Base-by-base conservation (phyloP, 2,888 invertebrate genomes). In the Ophioninae sp. region DNA sequence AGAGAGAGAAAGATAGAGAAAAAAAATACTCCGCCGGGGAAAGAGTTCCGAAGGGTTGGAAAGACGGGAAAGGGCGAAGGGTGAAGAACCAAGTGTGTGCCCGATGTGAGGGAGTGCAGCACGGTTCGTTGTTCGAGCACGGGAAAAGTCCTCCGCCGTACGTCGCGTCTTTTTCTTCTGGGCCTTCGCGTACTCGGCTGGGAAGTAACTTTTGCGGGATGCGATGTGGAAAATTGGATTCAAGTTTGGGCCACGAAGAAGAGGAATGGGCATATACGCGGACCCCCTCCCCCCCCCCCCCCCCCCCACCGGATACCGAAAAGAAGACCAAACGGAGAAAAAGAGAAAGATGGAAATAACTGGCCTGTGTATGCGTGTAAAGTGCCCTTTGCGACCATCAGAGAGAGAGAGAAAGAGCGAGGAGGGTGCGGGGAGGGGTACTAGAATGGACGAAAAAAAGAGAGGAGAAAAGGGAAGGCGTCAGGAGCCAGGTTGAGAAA, bases 161-260 rank as follows among this genome's bases (percentile, higher is more conserved):
- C 10, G 56, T 30, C 72, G 41, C 64, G 59, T 69, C 61, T 77
- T 69, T 76, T 81, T 72, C 77, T 77, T 70, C 79, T 82, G 69
- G 65, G 68, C 72, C 64, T 69, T 70, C 57, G 78, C 72, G 75
- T 65, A 79, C 79, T 72, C 74, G 65, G 21, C 79, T 69, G 86
- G 87, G 88, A 87, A 90, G 90, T 90, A 90, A 90, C 90, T 90
- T 90, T 90, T 89, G 90, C 90, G 89, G 90, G 90, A 90, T 90
- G 89, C 89, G 90, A 90, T 90, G 90, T 90, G 90, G 90, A 90
- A 90, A 90, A 90, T 90, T 90, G 90, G 90, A 90, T 90, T 90
- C 90, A 90, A 90, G 90, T 90, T 90, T 88, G 87, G 90, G 87
- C 87, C 86, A 87, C 83, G 72, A 84, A n/a, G 80, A 68, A 77